Percentiles rank a stretch among this genome's conserved stretches.
These are phyloP conservation scores for Neoitamus cyanurus DNA, from an alignment of 2,888 invertebrate genomes.

Conservation along the genomic window DNA sequence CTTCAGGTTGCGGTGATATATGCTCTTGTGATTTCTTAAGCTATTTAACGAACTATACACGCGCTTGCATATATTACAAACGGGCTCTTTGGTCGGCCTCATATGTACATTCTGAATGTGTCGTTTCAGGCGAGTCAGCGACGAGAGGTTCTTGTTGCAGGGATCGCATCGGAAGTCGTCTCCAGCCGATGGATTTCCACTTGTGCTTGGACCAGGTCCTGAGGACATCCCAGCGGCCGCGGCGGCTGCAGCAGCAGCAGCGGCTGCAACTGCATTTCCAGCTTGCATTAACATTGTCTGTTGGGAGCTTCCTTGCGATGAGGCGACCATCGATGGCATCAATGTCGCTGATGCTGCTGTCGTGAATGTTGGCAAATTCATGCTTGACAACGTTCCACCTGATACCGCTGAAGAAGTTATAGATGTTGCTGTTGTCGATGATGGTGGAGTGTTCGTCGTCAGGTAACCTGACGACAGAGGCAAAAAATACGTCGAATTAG, in stretches of 20 bases:
- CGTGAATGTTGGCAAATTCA: slow-evolving; percentile 50
- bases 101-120: slow-evolving; percentile 94
- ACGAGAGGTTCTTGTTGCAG: slow-evolving; percentile 90
- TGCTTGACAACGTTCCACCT: slow-evolving; percentile 62
- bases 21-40: slow-evolving; percentile 91
- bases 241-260: slow-evolving; percentile 57
- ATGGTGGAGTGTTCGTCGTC: slow-evolving; percentile 65
- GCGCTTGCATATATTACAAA: slow-evolving; percentile 92
- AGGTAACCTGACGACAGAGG: slow-evolving; percentile 68
- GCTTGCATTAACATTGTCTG: slow-evolving; percentile 48
- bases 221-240: slow-evolving; percentile 38
- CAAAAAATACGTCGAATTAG: slow-evolving; percentile 67
- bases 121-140: slow-evolving; percentile 87
- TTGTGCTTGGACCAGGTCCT: slow-evolving; percentile 54
- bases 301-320: slow-evolving; percentile 43
- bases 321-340: slow-evolving; percentile 45
- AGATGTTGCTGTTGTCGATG: slow-evolving; percentile 57
- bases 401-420: slow-evolving; percentile 60
- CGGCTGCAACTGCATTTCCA: slow-evolving; percentile 60
- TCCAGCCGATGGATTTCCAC: slow-evolving; percentile 66
- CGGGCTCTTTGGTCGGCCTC: slow-evolving; percentile 89
- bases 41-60: slow-evolving; percentile 92
- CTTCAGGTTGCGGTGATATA: slow-evolving; percentile 87
- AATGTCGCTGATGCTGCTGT: slow-evolving; percentile 46
- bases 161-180: slow-evolving; percentile 92